These are phyloP conservation scores for Lophotriccus pileatus DNA, from an alignment of 2,797 vertebrate species.

Conservation along the genomic window DNA sequence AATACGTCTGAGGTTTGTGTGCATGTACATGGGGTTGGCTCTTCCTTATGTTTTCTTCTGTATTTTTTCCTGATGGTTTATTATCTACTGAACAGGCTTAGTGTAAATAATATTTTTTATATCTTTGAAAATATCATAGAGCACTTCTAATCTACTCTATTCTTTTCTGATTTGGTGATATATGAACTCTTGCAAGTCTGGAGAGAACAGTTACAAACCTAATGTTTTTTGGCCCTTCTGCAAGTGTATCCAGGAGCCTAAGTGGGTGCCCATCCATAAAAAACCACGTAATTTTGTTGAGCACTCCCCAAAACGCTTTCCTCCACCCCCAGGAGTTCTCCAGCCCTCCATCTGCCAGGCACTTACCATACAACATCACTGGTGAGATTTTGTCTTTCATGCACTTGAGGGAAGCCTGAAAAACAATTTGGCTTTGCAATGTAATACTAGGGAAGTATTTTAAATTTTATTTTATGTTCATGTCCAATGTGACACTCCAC, in stretches of 20 bases:
- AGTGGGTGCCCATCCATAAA: neutral
- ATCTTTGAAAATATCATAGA: neutral
- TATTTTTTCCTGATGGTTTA: neutral
- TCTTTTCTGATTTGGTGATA: neutral
- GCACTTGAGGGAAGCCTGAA: neutral
- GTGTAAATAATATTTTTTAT: neutral
- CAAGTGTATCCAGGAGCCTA: neutral
- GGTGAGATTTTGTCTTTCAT: fast-evolving
- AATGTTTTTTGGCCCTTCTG: neutral
- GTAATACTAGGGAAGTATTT: neutral
- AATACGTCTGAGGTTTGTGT: neutral
- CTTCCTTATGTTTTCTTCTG: neutral
- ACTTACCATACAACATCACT: neutral
- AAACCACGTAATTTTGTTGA: neutral
- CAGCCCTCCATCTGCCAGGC: neutral
- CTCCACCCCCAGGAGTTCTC: neutral
- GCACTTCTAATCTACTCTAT: neutral
- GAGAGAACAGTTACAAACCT: neutral
- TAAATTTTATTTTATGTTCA: neutral
- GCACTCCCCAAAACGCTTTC: neutral
- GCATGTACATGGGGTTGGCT: fast-evolving
- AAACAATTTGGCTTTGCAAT: fast-evolving
- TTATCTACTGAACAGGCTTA: neutral
- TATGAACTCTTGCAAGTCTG: neutral
- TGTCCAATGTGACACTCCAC: no score